Evolutionary conservation across 37 sponge, comb jelly and placozoan genomes (phyloP).

Genomic region (Eunapius fragilis): DNA sequence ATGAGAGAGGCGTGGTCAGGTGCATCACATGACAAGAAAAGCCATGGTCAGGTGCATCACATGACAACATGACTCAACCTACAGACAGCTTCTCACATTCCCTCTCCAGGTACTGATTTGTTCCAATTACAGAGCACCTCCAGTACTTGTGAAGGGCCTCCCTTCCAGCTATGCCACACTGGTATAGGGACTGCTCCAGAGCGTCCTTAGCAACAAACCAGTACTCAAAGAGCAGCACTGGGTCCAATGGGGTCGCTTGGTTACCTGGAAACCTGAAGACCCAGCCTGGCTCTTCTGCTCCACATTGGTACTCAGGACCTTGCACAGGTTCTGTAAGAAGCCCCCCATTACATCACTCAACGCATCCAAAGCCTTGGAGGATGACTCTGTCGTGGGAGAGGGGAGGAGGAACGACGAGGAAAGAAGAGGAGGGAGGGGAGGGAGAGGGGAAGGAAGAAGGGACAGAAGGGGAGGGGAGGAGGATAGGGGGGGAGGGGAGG

Average conservation of each 20-base stretch:
- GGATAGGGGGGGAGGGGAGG: background rate
- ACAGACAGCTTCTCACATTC: background rate
- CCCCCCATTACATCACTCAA: constrained; percentile 62
- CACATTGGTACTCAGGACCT: constrained; percentile 24
- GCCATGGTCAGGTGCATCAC: too few species aligned
- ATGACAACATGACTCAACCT: background rate
- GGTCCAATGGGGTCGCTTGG: background rate
- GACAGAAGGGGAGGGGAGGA: too few species aligned
- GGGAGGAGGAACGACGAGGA: background rate
- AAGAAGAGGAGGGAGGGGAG: too few species aligned
- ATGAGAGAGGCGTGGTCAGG: too few species aligned
- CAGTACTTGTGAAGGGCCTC: constrained; percentile 51
- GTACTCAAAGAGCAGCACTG: background rate
- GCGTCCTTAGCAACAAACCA: constrained; percentile 27
- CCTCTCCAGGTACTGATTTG: background rate
- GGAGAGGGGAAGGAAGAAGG: too few species aligned
- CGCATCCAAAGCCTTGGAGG: constrained; percentile 38
- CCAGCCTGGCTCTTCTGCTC: constrained; percentile 28
- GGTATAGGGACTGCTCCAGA: constrained; percentile 56
- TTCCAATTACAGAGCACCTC: constrained; percentile 10
- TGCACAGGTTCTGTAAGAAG: constrained; percentile 38
- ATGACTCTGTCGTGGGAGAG: constrained; percentile 21
- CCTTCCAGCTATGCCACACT: constrained; percentile 44
- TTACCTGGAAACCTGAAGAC: constrained; percentile 50
- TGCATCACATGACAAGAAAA: too few species aligned